Percentiles rank a stretch among this genome's conserved stretches.
Evolutionary conservation across 2,888 invertebrate genomes (phyloP).

Genomic region (Lasioglossum zephyrum): DNA sequence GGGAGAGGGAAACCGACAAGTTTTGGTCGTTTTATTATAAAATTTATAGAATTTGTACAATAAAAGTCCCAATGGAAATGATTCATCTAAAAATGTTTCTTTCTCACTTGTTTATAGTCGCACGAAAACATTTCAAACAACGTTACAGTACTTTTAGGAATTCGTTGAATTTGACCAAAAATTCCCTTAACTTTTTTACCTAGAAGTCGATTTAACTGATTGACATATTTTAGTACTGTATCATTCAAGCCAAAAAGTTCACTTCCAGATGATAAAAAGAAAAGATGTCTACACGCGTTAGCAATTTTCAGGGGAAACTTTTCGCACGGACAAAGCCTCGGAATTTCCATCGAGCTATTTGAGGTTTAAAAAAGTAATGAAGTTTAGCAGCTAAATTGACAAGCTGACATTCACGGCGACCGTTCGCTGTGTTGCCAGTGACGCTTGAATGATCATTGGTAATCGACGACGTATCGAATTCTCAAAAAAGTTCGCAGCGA

Average conservation of each 20-base stretch:
- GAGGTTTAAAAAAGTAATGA: neutral
- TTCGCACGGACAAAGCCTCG: neutral
- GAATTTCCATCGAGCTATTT: neutral
- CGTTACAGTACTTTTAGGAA: no score
- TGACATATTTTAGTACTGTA: neutral
- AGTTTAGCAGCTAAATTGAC: neutral
- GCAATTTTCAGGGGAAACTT: neutral
- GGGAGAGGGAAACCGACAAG: no score
- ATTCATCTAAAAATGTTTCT: no score
- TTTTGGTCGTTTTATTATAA: no score
- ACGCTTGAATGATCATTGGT: constrained; percentile 4
- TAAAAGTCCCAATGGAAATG: no score
- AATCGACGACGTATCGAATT: neutral
- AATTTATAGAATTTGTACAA: no score
- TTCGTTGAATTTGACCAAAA: no score
- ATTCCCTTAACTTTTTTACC: no score
- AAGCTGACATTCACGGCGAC: neutral
- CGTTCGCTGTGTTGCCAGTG: neutral
- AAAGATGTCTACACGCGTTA: neutral
- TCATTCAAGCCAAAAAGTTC: neutral
- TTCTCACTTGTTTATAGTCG: no score
- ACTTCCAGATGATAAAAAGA: neutral
- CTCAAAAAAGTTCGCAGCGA: neutral
- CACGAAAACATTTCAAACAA: no score
- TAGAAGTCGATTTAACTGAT: neutral